phyloP scores from a whole-genome alignment of 1,140 invertebrate genomes.

The Heliconius himera region DNA sequence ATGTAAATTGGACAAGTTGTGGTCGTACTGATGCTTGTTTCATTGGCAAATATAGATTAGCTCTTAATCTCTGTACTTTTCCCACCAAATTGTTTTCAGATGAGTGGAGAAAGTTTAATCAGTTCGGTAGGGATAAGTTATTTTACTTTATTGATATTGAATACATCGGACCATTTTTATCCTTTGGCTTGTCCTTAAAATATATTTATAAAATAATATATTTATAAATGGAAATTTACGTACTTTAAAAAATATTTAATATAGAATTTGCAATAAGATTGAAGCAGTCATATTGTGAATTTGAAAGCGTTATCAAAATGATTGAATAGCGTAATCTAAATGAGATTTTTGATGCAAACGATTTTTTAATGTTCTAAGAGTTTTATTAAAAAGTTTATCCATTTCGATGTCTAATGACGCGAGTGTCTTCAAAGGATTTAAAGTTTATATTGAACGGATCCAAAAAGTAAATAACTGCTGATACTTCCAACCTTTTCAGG shows the following conservation, averaged over 20 bases:
- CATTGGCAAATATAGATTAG: slow-evolving; percentile 72
- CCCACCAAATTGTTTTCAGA: slow-evolving; percentile 64
- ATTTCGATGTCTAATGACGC: slow-evolving; percentile 49
- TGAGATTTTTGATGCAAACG: slow-evolving; percentile 30
- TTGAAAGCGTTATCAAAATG: not conserved
- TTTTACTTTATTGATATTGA: slow-evolving; percentile 19
- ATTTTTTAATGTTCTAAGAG: slow-evolving; percentile 36
- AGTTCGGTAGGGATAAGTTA: slow-evolving; percentile 26
- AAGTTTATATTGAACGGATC: slow-evolving; percentile 73
- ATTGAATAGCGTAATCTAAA: slow-evolving; percentile 21
- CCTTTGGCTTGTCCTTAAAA: not conserved
- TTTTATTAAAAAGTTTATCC: slow-evolving; percentile 40
- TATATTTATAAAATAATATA: too few relatives aligned
- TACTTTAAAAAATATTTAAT: not conserved
- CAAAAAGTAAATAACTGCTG: slow-evolving; percentile 72
- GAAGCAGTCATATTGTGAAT: not conserved
- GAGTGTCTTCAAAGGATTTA: slow-evolving; percentile 63
- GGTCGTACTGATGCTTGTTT: slow-evolving; percentile 66
- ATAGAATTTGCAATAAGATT: not conserved
- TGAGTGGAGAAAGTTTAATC: slow-evolving; percentile 47
- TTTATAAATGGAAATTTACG: too few relatives aligned
- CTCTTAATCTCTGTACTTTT: slow-evolving; percentile 66
- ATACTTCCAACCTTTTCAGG: slow-evolving; percentile 76
- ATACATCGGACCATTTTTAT: slow-evolving; percentile 13
- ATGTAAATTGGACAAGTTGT: slow-evolving; percentile 78